Evolutionary conservation across 2,113 vertebrate genomes (phyloP).

Genomic region (Erythrocebus patas): DNA sequence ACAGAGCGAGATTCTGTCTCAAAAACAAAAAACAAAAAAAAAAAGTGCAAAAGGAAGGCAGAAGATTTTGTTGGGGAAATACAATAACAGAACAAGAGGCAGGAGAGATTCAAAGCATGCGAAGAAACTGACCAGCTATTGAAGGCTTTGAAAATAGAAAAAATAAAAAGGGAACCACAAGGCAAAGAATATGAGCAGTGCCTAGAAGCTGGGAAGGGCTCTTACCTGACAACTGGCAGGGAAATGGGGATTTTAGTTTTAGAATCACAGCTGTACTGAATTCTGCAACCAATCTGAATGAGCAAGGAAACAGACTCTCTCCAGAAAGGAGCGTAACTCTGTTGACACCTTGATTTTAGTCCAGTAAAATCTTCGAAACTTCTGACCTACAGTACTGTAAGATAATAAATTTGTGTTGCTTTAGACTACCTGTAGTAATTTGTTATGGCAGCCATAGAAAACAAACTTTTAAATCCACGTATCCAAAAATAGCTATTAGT

Average conservation of each 20-base stretch:
- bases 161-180: background rate
- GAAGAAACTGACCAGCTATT: background rate
- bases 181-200: background rate
- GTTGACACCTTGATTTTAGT: background rate
- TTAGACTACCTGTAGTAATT: background rate
- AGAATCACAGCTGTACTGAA: background rate
- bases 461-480: background rate
- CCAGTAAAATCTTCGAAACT: background rate
- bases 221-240: background rate
- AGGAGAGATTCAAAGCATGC: background rate
- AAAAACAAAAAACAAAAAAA: background rate
- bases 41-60: background rate
- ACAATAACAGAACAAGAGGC: background rate
- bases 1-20: background rate
- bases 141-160: background rate
- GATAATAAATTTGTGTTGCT: background rate
- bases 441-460: background rate
- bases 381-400: background rate
- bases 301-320: background rate
- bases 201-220: background rate
- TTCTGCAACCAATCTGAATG: background rate
- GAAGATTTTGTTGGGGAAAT: background rate
- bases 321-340: background rate
- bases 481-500: background rate
- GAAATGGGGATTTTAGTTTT: background rate